phyloP scores from a whole-genome alignment of 2,888 invertebrate genomes.

The Ephialtes manifestator region DNA sequence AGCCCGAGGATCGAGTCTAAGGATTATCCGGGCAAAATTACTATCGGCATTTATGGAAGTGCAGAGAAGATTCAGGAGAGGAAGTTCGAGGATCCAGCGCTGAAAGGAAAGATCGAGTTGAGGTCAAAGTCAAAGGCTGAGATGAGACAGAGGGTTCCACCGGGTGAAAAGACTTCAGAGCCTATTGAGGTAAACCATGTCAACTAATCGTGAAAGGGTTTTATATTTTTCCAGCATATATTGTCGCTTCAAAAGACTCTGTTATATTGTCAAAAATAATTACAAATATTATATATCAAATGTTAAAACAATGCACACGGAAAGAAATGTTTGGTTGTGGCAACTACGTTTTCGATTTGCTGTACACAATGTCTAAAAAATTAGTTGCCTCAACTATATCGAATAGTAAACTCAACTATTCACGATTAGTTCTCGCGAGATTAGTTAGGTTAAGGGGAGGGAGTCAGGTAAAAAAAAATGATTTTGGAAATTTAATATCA shows the following conservation, averaged over 20 bases:
- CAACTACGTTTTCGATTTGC: too few species aligned
- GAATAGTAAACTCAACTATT: too few species aligned
- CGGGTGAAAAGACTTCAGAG: slow-evolving; percentile 66
- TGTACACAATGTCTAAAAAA: too few species aligned
- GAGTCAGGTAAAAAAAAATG: too few species aligned
- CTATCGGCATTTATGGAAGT: slow-evolving; percentile 40
- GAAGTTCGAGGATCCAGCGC: slow-evolving; percentile 41
- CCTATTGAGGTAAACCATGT: slow-evolving; percentile 75
- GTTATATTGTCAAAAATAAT: neutral
- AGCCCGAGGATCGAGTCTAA: slow-evolving; percentile 11
- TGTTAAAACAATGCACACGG: too few species aligned
- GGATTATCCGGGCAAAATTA: slow-evolving; percentile 50
- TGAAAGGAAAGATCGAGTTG: slow-evolving; percentile 59
- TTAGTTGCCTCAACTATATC: too few species aligned
- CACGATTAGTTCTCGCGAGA: too few species aligned
- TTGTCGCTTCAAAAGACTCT: neutral
- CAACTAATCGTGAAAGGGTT: neutral
- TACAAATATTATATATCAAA: too few species aligned
- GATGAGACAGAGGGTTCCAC: slow-evolving; percentile 75
- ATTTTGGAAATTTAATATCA: too few species aligned
- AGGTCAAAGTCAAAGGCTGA: slow-evolving; percentile 73
- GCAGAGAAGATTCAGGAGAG: slow-evolving; percentile 31
- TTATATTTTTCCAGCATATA: neutral
- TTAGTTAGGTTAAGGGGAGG: too few species aligned
- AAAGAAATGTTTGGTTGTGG: too few species aligned